phyloP scores from a whole-genome alignment of 1,140 invertebrate species.

The Antheraea pernyi region DNA sequence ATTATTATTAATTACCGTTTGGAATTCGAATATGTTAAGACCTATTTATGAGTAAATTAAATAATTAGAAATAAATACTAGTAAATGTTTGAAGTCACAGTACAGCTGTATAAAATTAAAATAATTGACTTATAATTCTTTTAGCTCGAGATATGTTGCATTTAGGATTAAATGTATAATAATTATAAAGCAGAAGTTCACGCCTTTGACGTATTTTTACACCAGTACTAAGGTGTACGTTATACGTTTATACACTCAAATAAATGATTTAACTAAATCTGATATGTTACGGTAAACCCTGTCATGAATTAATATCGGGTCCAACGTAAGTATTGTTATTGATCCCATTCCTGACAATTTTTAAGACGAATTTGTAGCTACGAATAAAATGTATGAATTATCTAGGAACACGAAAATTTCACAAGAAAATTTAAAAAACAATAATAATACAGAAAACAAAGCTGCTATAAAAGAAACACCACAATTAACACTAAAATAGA shows the following conservation, averaged over 20 bases:
- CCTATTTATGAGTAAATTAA: no score
- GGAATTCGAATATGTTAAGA: no score
- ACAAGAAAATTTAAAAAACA: no score
- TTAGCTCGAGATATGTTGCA: not conserved
- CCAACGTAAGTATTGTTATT: constrained; percentile 47
- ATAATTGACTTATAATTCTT: not conserved
- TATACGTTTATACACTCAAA: constrained; percentile 12
- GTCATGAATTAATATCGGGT: constrained; percentile 47
- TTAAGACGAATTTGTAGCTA: not conserved
- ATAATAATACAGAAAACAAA: not conserved
- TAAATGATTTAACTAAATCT: constrained; percentile 43
- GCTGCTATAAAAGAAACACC: constrained; percentile 6
- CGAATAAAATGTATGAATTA: no score
- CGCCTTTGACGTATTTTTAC: not conserved
- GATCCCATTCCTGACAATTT: constrained; percentile 41
- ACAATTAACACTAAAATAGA: constrained; percentile 15
- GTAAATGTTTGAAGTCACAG: not conserved
- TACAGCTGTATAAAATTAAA: not conserved
- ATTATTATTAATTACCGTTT: no score
- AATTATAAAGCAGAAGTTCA: not conserved
- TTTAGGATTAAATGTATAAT: not conserved
- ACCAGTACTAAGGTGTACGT: not conserved
- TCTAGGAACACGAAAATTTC: no score
- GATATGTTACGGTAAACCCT: constrained; percentile 64
- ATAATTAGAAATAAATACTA: no score